Evolutionary conservation across 2,888 invertebrate genomes (phyloP).

Genomic region (Ceramica pisi): DNA sequence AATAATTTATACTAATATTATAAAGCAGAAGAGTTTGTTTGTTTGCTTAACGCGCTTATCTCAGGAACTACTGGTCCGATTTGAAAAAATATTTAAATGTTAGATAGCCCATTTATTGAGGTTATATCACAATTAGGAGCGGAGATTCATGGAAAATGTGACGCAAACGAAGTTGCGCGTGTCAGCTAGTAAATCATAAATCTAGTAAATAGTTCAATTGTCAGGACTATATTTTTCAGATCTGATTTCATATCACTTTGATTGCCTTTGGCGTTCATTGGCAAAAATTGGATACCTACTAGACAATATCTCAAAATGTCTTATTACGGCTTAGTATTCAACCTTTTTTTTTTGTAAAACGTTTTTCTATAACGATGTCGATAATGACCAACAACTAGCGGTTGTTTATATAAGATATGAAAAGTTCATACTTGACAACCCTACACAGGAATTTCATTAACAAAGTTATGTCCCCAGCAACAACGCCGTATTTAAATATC

Average conservation of each 20-base stretch:
- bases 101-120: too few relatives aligned
- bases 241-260: not conserved
- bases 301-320: not conserved
- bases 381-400: not conserved
- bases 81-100: too few relatives aligned
- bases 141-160: too few relatives aligned
- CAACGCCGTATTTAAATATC: slow-evolving; percentile 27
- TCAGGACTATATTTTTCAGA: not conserved
- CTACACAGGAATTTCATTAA: slow-evolving; percentile 24
- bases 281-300: not conserved
- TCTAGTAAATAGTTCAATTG: too few relatives aligned
- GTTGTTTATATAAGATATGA: not conserved
- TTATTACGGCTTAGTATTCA: not conserved
- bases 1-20: too few relatives aligned
- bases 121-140: too few relatives aligned
- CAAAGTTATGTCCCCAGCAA: slow-evolving; percentile 20
- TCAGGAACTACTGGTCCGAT: too few relatives aligned
- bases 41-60: too few relatives aligned
- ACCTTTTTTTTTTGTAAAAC: too few relatives aligned
- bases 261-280: not conserved
- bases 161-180: too few relatives aligned
- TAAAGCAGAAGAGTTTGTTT: too few relatives aligned
- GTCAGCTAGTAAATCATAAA: too few relatives aligned
- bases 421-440: slow-evolving; percentile 8
- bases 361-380: not conserved